Conservation (phyloP, 2,113 vertebrate species). For the Erpornis zantholeuca region DNA sequence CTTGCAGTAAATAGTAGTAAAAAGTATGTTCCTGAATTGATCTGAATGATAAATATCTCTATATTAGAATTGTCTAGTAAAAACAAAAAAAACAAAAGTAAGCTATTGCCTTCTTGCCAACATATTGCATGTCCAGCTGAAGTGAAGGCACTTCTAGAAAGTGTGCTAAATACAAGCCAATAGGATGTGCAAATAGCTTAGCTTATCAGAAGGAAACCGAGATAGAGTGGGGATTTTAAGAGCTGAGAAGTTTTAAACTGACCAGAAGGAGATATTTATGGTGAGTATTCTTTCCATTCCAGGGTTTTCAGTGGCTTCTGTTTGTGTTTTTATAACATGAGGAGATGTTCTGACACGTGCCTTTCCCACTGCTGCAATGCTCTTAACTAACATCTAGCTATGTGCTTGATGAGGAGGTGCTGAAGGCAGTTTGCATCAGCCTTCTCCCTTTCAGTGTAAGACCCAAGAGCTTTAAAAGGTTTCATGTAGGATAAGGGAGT, state of each 20-base stretch:
- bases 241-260: background rate
- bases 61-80: background rate
- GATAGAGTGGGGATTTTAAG: background rate
- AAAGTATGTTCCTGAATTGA: background rate
- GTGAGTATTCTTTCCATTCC: background rate
- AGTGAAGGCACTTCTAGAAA: background rate
- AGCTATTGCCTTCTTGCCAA: background rate
- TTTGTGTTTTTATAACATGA: background rate
- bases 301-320: background rate
- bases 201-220: background rate
- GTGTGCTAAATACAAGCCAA: background rate
- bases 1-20: background rate
- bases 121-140: background rate
- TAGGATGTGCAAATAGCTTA: background rate
- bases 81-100: background rate
- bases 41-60: background rate
- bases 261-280: background rate
- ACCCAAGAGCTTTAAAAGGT: background rate
- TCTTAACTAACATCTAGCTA: background rate
- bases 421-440: background rate
- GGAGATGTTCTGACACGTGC: background rate
- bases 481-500: background rate
- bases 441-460: background rate
- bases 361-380: background rate
- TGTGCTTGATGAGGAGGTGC: background rate